Percentiles rank a stretch among this genome's conserved stretches.
Conservation (phyloP, 2,113 vertebrate species). For the Paradoxurus hermaphroditus region DNA sequence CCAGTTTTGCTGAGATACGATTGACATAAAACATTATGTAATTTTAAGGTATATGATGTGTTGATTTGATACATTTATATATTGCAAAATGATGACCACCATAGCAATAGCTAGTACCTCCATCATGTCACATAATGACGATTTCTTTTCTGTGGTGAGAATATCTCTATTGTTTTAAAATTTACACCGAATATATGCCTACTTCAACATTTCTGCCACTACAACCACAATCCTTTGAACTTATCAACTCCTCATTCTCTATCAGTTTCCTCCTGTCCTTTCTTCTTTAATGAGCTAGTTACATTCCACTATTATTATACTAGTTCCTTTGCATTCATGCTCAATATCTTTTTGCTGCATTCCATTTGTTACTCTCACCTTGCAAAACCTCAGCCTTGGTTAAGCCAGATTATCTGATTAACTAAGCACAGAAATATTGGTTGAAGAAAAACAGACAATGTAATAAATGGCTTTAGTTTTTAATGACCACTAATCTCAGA, state of each 20-base stretch:
- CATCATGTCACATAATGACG: neutral
- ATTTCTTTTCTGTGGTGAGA: neutral
- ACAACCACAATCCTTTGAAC: neutral
- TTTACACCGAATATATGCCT: neutral
- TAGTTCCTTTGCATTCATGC: neutral
- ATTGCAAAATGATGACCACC: neutral
- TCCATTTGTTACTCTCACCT: neutral
- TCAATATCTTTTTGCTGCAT: neutral
- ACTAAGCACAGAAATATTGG: neutral
- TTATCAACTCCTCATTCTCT: neutral
- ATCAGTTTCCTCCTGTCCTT: neutral
- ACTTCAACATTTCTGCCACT: neutral
- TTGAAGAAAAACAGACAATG: neutral
- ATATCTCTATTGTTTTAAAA: neutral
- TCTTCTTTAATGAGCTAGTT: neutral
- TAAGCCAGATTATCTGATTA: neutral
- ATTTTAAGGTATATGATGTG: neutral
- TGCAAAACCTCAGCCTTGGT: neutral
- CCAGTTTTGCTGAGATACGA: neutral
- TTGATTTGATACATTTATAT: neutral
- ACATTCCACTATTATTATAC: neutral
- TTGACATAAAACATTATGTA: neutral
- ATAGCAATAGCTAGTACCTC: neutral
- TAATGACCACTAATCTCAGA: neutral
- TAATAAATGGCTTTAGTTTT: neutral